Conservation (phyloP, 2,888 invertebrate species). For the Papilio demoleus region DNA sequence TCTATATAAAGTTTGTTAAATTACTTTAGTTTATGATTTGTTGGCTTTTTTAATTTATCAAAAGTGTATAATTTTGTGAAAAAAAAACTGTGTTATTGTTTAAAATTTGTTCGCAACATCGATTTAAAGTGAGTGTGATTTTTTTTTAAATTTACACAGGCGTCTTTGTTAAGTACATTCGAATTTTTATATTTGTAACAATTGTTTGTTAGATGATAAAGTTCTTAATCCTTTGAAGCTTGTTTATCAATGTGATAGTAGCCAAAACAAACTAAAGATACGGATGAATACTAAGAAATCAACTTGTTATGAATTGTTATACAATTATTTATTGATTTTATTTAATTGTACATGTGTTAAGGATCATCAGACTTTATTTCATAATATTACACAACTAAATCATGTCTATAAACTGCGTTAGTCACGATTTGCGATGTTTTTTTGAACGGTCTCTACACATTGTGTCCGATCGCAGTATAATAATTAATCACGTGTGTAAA, state of each 20-base stretch:
- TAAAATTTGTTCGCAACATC: constrained; percentile 8
- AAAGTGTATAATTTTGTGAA: background rate
- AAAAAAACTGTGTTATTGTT: background rate
- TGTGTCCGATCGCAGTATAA: no score
- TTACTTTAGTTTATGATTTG: background rate
- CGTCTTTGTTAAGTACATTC: constrained; percentile 5
- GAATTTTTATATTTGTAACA: constrained; percentile 3
- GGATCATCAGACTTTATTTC: background rate
- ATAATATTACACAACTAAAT: constrained; percentile 2
- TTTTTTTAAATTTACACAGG: constrained; percentile 9
- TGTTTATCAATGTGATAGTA: constrained; percentile 32
- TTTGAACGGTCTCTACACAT: no score
- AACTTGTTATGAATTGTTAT: constrained; percentile 14
- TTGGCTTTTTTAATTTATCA: background rate
- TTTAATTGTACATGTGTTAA: background rate
- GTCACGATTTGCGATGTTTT: background rate
- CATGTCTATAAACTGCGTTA: background rate
- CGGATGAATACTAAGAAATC: constrained; percentile 22
- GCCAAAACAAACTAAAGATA: constrained; percentile 36
- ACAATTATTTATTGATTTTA: background rate
- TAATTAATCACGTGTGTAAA: no score
- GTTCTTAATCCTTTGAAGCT: background rate
- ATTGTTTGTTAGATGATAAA: background rate
- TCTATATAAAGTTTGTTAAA: background rate
- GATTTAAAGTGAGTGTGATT: constrained; percentile 25